Base-by-base conservation (phyloP, 1,140 invertebrate species). In the Pseudomyrmex gracilis region DNA sequence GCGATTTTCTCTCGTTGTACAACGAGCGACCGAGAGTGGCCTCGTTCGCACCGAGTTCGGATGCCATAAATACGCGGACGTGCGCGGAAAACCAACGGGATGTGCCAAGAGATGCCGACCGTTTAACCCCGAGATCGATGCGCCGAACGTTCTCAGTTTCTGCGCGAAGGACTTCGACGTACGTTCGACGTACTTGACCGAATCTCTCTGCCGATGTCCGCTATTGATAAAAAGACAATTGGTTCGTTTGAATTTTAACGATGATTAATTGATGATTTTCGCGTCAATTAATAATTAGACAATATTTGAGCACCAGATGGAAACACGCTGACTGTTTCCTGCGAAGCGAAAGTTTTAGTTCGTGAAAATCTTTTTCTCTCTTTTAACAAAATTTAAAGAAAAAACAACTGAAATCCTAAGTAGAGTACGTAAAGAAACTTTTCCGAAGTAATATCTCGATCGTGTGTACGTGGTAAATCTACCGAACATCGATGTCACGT, bases 1-100 rank as follows among this genome's bases (percentile, higher is more conserved):
- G 47, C 84, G 87, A 89, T 85, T 85, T 76, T 53, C 85, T 82
- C 85, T 66, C 61, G 66, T 55, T 10, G 47, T 17, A 53, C 67
- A 34, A 78, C 85, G 51, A 73, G 77, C 34, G 73, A 63, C 49
- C 53, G 20, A 53, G 51, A 71, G 24, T 43, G n/a, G 49, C 49
- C 60, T 20, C 60, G 60, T 73, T 86, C 58, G 53, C 74, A 55
- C 55, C 57, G 51, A 55, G 78, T 68, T 24, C 84, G 77, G 76
- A 73, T 60, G 22, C 67, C 84, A 61, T 73, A 84, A 85, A 85
- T 84, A 84, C 45, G 53, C 49, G 43, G 10, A 71, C 60, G 63
- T 24, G 77, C 58, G 2, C 20, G n/a, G 58, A 4, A n/a, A 63
- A 49, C 49, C 47, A 77, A 63, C 66, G 67, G 47, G 53, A n/a